phyloP scores from a whole-genome alignment of 1,140 invertebrate species.

The Panagrolaimus sp. region DNA sequence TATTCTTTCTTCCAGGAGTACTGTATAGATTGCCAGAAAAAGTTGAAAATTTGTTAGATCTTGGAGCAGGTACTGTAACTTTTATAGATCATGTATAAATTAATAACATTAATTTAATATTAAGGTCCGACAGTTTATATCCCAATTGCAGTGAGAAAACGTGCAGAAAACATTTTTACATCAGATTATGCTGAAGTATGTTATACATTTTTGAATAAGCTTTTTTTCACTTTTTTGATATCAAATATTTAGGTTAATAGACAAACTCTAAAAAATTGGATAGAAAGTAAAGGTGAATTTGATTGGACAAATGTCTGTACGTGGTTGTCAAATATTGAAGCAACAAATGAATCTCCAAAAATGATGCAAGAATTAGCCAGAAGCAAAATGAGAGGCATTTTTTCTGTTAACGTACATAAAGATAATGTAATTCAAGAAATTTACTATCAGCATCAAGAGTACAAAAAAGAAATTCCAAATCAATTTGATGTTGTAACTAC shows the following conservation, averaged over 20 bases:
- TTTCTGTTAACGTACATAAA: slow-evolving; percentile 54
- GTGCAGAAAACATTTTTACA: slow-evolving; percentile 46
- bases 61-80: slow-evolving; percentile 47
- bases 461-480: slow-evolving; percentile 27
- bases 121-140: slow-evolving; percentile 56
- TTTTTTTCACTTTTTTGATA: too few species aligned
- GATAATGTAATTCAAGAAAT: slow-evolving; percentile 37
- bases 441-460: slow-evolving; percentile 19
- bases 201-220: not conserved
- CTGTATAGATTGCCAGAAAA: slow-evolving; percentile 49
- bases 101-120: not conserved
- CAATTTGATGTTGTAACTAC: slow-evolving; percentile 54
- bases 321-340: slow-evolving; percentile 53
- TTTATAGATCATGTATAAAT: too few species aligned
- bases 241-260: slow-evolving; percentile 38
- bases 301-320: slow-evolving; percentile 54
- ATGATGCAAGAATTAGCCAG: slow-evolving; percentile 49
- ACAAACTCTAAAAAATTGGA: slow-evolving; percentile 42
- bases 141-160: slow-evolving; percentile 45
- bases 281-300: slow-evolving; percentile 39
- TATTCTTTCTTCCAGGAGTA: slow-evolving; percentile 57
- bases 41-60: slow-evolving; percentile 44
- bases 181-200: slow-evolving; percentile 51
- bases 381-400: slow-evolving; percentile 48
- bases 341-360: slow-evolving; percentile 36